Conservation (phyloP, 2,797 vertebrate genomes). For the Pogoniulus pusillus region DNA sequence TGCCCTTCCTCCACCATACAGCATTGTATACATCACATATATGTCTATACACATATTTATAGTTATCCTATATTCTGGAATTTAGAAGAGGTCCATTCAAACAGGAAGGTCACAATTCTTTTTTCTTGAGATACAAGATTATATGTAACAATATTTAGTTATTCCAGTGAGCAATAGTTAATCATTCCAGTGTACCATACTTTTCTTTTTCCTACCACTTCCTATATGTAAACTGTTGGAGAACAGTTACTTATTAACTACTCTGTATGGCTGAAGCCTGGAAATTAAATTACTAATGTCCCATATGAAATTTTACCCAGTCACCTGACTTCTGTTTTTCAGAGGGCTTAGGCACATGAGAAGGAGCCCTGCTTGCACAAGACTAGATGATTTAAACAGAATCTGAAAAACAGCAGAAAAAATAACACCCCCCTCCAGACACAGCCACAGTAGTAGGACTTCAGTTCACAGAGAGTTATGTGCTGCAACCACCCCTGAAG, state of each 20-base stretch:
- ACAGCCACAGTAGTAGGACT: background rate
- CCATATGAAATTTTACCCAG: background rate
- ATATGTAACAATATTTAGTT: background rate
- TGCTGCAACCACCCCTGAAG: background rate
- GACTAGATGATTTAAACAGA: background rate
- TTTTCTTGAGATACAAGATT: background rate
- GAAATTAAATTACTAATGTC: background rate
- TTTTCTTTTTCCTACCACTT: background rate
- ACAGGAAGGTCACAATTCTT: background rate
- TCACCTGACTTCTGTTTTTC: background rate
- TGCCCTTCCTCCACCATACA: background rate
- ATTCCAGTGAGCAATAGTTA: no score
- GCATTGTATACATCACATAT: background rate
- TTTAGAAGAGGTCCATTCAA: background rate
- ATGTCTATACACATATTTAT: background rate
- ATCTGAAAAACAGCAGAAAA: background rate
- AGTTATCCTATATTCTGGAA: background rate
- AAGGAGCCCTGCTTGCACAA: fast-evolving
- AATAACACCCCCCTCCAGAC: background rate
- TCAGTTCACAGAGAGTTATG: fast-evolving
- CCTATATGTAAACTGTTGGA: background rate
- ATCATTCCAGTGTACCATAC: background rate
- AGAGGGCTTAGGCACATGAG: fast-evolving
- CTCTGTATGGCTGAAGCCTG: background rate
- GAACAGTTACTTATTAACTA: background rate